These are phyloP conservation scores for Glyptemys insculpta DNA, from an alignment of 2,797 vertebrate species.

Conservation along the genomic window DNA sequence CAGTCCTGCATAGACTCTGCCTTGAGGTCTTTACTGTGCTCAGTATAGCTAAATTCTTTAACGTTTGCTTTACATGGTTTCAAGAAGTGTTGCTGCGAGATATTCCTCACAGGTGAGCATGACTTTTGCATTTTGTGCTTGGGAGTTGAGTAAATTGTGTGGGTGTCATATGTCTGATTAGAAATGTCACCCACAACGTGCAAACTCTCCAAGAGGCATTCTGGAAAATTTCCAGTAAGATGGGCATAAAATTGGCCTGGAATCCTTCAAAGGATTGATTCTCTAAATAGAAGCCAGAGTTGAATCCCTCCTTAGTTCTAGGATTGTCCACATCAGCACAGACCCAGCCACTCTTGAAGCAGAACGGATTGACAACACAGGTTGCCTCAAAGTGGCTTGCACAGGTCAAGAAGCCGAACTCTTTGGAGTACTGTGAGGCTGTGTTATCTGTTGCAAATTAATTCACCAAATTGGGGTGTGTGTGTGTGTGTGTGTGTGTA, in stretches of 20 bases:
- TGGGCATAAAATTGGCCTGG: background rate
- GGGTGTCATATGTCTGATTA: background rate
- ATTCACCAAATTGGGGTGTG: rapidly evolving
- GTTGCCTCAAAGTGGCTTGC: background rate
- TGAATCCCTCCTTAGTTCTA: background rate
- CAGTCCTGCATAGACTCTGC: background rate
- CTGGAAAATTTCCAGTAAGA: background rate
- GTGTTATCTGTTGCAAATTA: background rate
- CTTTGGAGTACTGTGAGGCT: background rate
- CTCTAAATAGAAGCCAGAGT: background rate
- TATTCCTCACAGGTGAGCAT: too few species aligned
- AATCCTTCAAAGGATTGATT: background rate
- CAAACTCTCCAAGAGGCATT: background rate
- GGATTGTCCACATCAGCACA: background rate
- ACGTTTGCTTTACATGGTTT: background rate
- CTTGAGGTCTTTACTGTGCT: background rate
- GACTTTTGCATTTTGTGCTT: background rate
- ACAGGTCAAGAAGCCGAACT: background rate
- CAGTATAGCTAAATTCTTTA: background rate
- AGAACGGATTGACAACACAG: background rate
- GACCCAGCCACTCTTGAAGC: background rate
- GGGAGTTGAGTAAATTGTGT: background rate
- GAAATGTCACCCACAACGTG: background rate
- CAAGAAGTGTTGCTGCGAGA: background rate
- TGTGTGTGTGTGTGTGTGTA: background rate